phyloP scores from a whole-genome alignment of 2,888 invertebrate species.

The Drosophila fungiperda region DNA sequence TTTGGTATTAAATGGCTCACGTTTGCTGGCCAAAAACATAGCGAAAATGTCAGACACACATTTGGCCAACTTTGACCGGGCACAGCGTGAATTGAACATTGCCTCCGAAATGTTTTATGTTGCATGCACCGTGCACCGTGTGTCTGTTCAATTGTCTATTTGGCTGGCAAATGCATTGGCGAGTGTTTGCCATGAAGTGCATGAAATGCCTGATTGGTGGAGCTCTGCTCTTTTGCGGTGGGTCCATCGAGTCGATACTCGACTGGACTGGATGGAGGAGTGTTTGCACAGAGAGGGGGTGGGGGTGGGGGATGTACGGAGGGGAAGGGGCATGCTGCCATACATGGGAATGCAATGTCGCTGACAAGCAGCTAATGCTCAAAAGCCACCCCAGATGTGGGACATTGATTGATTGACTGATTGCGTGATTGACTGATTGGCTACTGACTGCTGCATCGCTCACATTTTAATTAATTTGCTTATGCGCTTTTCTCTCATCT shows the following conservation, averaged over 20 bases:
- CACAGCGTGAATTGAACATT: conserved; percentile 61
- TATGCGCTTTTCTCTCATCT: conserved; percentile 15
- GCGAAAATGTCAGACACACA: conserved; percentile 79
- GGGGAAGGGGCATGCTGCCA: not conserved
- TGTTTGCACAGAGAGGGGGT: not conserved
- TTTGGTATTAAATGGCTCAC: conserved; percentile 69
- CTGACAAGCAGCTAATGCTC: conserved; percentile 33
- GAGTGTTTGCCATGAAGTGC: conserved; percentile 33
- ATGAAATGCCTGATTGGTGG: conserved; percentile 18
- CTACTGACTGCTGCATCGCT: conserved; percentile 11
- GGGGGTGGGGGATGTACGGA: too few relatives aligned
- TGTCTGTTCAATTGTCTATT: not conserved
- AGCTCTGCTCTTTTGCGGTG: not conserved
- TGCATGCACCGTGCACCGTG: conserved; percentile 13
- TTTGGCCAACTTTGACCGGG: conserved; percentile 64
- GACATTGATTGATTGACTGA: conserved; percentile 34
- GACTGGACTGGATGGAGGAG: too few relatives aligned
- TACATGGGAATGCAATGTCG: conserved; percentile 24
- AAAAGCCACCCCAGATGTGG: conserved; percentile 30
- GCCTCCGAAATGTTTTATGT: conserved; percentile 31
- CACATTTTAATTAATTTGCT: conserved; percentile 52
- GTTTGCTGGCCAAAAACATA: conserved; percentile 64
- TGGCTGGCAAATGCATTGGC: conserved; percentile 38
- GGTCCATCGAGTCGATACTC: not conserved
- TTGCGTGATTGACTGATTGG: conserved; percentile 22